Evolutionary conservation across 2,797 vertebrate genomes (phyloP), one percentile per base, ranked within the genome.

Genomic region (Propithecus perrieri): DNA sequence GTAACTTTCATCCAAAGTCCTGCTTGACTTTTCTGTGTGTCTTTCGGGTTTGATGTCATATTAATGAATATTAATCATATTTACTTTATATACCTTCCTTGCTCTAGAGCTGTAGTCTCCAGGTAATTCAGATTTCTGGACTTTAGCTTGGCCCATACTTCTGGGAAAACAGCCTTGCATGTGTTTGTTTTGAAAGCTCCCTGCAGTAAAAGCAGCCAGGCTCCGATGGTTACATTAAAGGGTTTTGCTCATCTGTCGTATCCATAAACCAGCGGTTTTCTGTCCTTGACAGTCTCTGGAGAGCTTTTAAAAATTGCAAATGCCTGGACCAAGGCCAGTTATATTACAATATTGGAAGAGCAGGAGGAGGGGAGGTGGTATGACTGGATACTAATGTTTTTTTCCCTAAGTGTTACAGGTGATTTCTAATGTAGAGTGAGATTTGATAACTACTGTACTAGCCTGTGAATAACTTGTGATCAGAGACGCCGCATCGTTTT

Each of bases 31-130:
- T 94, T 79, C 63, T 67, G 26, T 43, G 33, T 84, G 11, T 41
- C 53, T 72, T 94, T 97, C 65, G 78, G 89, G 35, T 93, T 84
- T 43, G 20, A 38, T 84, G 59, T 89, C 55, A 71, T 43, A 50
- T 88, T 91, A 89, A 55, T 48, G 35, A 63, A 13, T 43, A 5
- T 17, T 59, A 53, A 38, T 89, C 30, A 38, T 53, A 38, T 78
- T 91, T 79, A 46, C 28, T 89, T 76, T 24, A 33, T 46, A 10
- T 15, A 28, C 12, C 8, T 89, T 61, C 13, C 4, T 74, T 95
- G 81, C 33, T 85, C 11, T 71, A 65, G 33, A 43, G 8, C 33
- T 50, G 1, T 89, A 28, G 35, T 83, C 11, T 85, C 53, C 13
- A 90, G 80, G 55, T 50, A 55, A 84, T 46, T 79, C 28, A 35